Evolutionary conservation across 2,888 invertebrate genomes (phyloP), one percentile per base, ranked within the genome.

Genomic region (Escarpia spicata): DNA sequence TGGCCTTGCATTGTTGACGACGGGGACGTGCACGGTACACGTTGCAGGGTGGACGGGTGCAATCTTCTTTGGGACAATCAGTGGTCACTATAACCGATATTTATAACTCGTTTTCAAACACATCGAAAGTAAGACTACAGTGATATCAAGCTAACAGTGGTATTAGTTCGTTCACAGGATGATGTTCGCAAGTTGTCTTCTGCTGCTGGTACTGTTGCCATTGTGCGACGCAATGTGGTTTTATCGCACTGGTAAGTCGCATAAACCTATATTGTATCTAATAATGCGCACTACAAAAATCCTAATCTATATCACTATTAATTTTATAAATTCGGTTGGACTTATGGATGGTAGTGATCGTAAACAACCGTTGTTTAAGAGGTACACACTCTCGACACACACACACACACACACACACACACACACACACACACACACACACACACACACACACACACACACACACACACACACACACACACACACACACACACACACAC

Each of bases 381-480:
- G 9, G 3, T 52, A 12, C 52, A 52, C 52, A 52, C 37, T 37
- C 37, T 37, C 37, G n/a, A 89, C 89, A 89, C 89, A 89, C 89
- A 1, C 19, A 89, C 89, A 1, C 89, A n/a, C n/a, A 89, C 19
- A 26, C n/a, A n/a, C 89, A 19, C 26, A 26, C 91, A 6, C 91
- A 52, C 1, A 45, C 91, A 91, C 91, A 45, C 91, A 26, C 91
- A 6, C 91, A 52, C 1, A 45, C 91, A 91, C 91, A 45, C 91
- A 26, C 91, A 6, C 91, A 52, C 1, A 45, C 91, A 91, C 91
- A 45, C 91, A 26, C 91, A 6, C 91, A 52, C 1, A 45, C 91
- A 91, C 91, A 45, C 91, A 26, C 91, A 6, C 91, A 52, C 1
- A 45, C 91, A 91, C 91, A 45, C 91, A n/a, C n/a, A n/a, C n/a